Base-by-base conservation (phyloP, 1,140 invertebrate genomes). In the Macrostomum lignano region DNA sequence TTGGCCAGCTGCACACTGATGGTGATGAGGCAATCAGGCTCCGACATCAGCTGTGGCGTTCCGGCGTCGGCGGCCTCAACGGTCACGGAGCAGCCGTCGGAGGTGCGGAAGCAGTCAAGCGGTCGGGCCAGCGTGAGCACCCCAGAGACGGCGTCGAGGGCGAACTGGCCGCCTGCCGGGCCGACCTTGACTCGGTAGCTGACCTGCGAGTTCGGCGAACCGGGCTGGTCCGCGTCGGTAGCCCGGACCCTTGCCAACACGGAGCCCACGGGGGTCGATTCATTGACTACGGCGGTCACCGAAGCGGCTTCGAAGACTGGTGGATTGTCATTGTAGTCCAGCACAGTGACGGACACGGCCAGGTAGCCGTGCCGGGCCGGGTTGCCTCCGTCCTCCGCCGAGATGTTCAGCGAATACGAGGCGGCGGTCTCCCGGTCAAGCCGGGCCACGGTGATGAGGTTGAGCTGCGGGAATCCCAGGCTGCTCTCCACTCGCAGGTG, bases 281-380 rank as follows among this genome's bases (percentile, higher is more conserved):
- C n/a, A n/a, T n/a, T n/a, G n/a, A n/a, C n/a, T n/a, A n/a, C n/a
- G n/a, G n/a, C n/a, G n/a, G n/a, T n/a, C n/a, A 82, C 39, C 66
- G 59, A 1, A 78, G 78, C 17, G 67, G 62, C 48, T 81, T n/a
- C n/a, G n/a, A n/a, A n/a, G n/a, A n/a, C n/a, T n/a, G n/a, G n/a
- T n/a, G n/a, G n/a, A n/a, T n/a, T 73, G 53, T 84, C 78, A 49
- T 86, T 84, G 36, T 74, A 71, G 51, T 86, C 78, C 26, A 74
- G 57, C 17, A 88, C 69, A 44, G 72, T 69, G 25, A 82, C 58
- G 2, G 65, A 62, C 35, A 81, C 67, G 51, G 71, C 66, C 15
- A 68, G 65, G 31, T 74, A 60, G 0, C 68, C 66, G 10, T 67
- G 70, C 3, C 74, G 51, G 7, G 69, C 64, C 17, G 73, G 73